Evolutionary conservation across 2,888 invertebrate species (phyloP).

Genomic region (Coelopa pilipes): DNA sequence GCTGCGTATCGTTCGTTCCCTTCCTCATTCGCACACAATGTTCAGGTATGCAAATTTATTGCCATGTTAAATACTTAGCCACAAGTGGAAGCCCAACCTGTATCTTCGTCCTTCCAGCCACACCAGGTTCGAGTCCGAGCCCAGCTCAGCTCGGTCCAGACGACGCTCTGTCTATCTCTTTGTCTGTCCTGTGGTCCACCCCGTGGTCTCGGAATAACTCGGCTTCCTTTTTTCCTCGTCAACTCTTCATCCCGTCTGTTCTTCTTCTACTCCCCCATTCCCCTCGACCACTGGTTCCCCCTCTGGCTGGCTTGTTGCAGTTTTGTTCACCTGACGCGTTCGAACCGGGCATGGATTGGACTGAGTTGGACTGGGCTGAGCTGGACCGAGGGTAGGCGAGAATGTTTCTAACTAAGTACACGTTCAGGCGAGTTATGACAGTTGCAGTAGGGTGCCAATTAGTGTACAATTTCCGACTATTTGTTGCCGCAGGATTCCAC

Average conservation of each 20-base stretch:
- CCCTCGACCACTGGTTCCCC: neutral
- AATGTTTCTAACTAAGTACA: conserved; percentile 1
- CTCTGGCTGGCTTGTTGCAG: neutral
- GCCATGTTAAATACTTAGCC: conserved; percentile 17
- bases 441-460: conserved; percentile 58
- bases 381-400: too few relatives aligned
- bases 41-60: neutral
- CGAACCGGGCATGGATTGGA: too few relatives aligned
- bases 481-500: conserved; percentile 31
- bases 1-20: neutral
- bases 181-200: neutral
- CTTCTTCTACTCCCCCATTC: neutral
- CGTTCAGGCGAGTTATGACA: conserved; percentile 52
- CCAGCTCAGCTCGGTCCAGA: neutral
- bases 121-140: neutral
- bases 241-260: neutral
- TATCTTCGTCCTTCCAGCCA: neutral
- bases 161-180: conserved; percentile 3
- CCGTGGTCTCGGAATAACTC: neutral
- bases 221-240: too few relatives aligned
- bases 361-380: too few relatives aligned
- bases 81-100: conserved; percentile 10
- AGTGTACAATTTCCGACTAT: conserved; percentile 51
- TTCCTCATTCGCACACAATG: neutral
- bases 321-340: too few relatives aligned